Percentiles rank a stretch among this genome's conserved stretches.
Evolutionary conservation across 2,797 vertebrate species (phyloP).

Genomic region (Anguilla marmorata): DNA sequence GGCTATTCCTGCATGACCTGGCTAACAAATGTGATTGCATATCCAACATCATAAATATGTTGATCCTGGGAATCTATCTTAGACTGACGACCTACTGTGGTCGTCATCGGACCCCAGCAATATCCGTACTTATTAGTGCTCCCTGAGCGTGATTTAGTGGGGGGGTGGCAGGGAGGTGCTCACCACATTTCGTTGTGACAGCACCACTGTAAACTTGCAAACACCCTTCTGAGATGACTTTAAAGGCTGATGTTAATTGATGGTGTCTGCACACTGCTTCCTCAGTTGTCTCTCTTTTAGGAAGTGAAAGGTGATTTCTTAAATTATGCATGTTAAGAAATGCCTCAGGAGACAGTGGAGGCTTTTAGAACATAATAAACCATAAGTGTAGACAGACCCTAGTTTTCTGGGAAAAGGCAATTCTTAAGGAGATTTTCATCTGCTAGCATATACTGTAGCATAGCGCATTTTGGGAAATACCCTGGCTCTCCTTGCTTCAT

Average conservation of each 20-base stretch:
- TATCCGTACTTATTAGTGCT: slow-evolving; percentile 59
- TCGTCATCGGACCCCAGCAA: slow-evolving; percentile 58
- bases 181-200: slow-evolving; percentile 49
- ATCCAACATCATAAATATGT: background rate
- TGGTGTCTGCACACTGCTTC: slow-evolving; percentile 69
- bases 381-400: slow-evolving; percentile 60
- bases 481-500: background rate
- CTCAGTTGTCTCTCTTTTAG: slow-evolving; percentile 61
- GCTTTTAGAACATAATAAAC: slow-evolving; percentile 74
- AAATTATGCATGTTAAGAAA: slow-evolving; percentile 78
- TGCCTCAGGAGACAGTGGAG: slow-evolving; percentile 52
- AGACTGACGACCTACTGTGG: slow-evolving; percentile 28
- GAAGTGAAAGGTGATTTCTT: slow-evolving; percentile 67
- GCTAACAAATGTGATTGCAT: background rate
- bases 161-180: slow-evolving; percentile 50
- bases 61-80: background rate
- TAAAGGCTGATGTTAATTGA: slow-evolving; percentile 71
- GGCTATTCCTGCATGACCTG: background rate
- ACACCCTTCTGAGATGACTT: slow-evolving; percentile 52
- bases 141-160: slow-evolving; percentile 50
- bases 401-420: slow-evolving; percentile 49
- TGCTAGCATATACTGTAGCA: background rate
- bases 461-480: background rate
- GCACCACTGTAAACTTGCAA: slow-evolving; percentile 53
- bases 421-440: background rate